Conservation (phyloP, 2,797 vertebrate genomes). For the Myotis daubentonii region DNA sequence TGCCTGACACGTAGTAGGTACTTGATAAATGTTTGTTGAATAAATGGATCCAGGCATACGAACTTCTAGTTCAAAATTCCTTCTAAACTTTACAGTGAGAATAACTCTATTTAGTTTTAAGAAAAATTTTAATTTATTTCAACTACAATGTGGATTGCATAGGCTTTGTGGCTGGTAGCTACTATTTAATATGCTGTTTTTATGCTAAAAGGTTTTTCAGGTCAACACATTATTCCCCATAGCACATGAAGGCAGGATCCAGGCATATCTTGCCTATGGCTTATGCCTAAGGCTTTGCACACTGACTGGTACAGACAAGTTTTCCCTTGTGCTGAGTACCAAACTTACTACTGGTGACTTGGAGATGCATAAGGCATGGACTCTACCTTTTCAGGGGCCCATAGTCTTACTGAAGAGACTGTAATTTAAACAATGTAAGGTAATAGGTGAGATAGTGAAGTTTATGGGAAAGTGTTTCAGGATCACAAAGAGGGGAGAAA, state of each 20-base stretch:
- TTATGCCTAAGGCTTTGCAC: neutral
- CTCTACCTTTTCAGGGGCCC: neutral
- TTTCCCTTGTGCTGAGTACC: neutral
- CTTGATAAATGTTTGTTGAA: constrained; percentile 14
- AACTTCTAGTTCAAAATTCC: constrained; percentile 12
- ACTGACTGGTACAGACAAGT: neutral
- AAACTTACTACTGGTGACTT: neutral
- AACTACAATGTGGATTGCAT: neutral
- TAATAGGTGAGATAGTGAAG: neutral
- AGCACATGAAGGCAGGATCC: neutral
- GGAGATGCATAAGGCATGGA: neutral
- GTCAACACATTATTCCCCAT: neutral
- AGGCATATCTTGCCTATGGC: neutral
- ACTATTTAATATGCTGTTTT: neutral
- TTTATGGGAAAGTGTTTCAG: neutral
- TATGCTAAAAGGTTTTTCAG: neutral
- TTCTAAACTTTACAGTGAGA: constrained; percentile 8
- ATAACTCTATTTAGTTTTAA: neutral
- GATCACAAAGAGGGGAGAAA: neutral
- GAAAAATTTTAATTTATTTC: constrained; percentile 5
- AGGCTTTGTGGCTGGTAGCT: neutral
- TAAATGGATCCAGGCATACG: neutral
- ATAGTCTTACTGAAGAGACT: neutral
- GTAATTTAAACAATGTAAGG: neutral
- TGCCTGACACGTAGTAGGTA: neutral